These are phyloP conservation scores for Pheosia gnoma DNA, from an alignment of 2,888 invertebrate genomes.

Conservation along the genomic window DNA sequence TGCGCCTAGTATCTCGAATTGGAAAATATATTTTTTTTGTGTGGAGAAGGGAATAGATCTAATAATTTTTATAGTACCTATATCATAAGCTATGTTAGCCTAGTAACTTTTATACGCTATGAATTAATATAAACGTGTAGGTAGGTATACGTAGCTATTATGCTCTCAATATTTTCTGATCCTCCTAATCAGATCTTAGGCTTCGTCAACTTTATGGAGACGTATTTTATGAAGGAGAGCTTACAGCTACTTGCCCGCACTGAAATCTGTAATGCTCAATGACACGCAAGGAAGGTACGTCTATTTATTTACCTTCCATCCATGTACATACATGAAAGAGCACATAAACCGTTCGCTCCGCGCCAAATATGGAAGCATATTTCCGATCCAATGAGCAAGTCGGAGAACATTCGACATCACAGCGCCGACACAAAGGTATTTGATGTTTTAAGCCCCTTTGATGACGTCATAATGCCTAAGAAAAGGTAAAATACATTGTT, in stretches of 20 bases:
- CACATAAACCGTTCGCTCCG: not conserved
- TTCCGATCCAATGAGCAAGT: constrained; percentile 36
- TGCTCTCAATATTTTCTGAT: no score
- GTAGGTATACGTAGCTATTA: no score
- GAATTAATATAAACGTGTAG: not conserved
- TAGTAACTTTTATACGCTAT: not conserved
- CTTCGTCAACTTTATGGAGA: no score
- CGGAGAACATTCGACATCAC: constrained; percentile 28
- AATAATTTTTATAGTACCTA: not conserved
- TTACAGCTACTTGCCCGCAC: not conserved
- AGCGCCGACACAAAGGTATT: constrained; percentile 24
- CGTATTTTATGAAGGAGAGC: no score
- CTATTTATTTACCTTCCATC: not conserved
- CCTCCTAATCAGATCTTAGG: no score
- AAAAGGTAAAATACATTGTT: not conserved
- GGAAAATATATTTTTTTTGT: not conserved
- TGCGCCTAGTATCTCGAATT: constrained; percentile 1
- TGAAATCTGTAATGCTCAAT: not conserved
- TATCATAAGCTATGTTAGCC: not conserved
- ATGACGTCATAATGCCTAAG: constrained; percentile 1
- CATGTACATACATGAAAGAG: not conserved
- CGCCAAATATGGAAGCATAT: constrained; percentile 8
- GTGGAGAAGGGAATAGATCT: no score
- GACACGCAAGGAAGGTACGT: not conserved
- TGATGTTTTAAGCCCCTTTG: constrained; percentile 36